phyloP scores from a whole-genome alignment of 2,113 vertebrate genomes.

The Guaruba guarouba region DNA sequence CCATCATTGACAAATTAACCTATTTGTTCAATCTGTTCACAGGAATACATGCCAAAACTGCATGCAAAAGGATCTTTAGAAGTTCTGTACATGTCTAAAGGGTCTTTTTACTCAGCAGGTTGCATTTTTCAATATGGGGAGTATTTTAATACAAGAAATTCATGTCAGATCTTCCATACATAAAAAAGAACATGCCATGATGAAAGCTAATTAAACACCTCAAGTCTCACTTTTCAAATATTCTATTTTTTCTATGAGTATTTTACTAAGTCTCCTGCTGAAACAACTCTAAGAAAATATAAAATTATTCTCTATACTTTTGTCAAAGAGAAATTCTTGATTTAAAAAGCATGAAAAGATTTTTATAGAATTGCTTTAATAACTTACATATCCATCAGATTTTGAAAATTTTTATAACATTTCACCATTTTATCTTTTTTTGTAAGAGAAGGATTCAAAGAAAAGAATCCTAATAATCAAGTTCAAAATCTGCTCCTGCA shows the following conservation, averaged over 20 bases:
- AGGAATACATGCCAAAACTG: background rate
- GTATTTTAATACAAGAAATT: slow-evolving; percentile 9
- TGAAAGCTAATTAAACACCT: slow-evolving; percentile 41
- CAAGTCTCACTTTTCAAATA: background rate
- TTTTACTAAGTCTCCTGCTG: background rate
- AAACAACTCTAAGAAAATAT: background rate
- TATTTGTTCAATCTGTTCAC: background rate
- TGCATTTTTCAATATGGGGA: background rate
- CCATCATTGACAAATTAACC: background rate
- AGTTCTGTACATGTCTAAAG: background rate
- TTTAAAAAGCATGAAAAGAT: background rate
- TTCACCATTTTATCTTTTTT: background rate
- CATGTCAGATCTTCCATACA: background rate
- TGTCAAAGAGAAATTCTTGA: background rate
- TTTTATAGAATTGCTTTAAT: background rate
- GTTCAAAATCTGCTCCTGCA: background rate
- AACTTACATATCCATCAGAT: background rate
- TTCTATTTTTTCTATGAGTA: background rate
- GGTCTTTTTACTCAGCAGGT: slow-evolving; percentile 46
- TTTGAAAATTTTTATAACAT: background rate
- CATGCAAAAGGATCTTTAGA: background rate
- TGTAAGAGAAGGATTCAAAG: background rate
- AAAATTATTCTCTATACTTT: slow-evolving; percentile 18
- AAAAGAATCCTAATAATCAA: background rate
- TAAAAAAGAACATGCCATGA: background rate